phyloP scores from a whole-genome alignment of 2,797 vertebrate species.

The Malurus splendens region DNA sequence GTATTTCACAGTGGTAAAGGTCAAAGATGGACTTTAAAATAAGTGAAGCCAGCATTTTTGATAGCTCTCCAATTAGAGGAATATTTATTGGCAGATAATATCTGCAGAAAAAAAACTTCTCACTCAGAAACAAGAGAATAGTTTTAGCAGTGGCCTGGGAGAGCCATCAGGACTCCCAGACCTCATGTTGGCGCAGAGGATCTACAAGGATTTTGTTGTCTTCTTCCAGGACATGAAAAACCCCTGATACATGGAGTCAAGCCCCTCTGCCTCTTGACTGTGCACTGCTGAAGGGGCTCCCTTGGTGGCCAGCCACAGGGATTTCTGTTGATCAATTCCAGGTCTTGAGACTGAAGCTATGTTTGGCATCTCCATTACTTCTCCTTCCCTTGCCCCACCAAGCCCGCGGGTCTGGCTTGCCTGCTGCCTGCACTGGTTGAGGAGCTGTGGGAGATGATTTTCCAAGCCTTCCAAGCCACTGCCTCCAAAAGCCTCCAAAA shows the following conservation, averaged over 20 bases:
- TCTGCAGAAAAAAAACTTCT: neutral
- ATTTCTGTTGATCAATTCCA: neutral
- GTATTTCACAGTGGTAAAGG: slow-evolving; percentile 31
- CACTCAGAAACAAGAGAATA: neutral
- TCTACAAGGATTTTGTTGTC: neutral
- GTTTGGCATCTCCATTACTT: neutral
- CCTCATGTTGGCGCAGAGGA: neutral
- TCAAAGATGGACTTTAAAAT: slow-evolving; percentile 45
- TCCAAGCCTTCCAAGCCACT: rapidly evolving
- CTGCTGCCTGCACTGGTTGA: neutral
- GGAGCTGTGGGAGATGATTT: neutral
- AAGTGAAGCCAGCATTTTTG: slow-evolving; percentile 29
- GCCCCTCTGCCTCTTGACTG: neutral
- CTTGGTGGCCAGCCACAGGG: neutral
- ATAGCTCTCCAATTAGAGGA: slow-evolving; percentile 5
- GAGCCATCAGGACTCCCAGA: neutral
- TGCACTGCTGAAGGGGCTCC: neutral
- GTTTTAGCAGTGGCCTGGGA: neutral
- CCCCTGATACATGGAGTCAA: neutral
- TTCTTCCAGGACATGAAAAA: neutral
- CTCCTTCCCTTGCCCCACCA: neutral
- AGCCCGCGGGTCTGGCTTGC: neutral
- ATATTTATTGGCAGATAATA: slow-evolving; percentile 25
- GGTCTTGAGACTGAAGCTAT: neutral
- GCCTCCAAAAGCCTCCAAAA: neutral